Percentiles rank a stretch among this genome's conserved stretches.
Evolutionary conservation across 2,113 vertebrate genomes (phyloP).

Genomic region (Rhineura floridana): DNA sequence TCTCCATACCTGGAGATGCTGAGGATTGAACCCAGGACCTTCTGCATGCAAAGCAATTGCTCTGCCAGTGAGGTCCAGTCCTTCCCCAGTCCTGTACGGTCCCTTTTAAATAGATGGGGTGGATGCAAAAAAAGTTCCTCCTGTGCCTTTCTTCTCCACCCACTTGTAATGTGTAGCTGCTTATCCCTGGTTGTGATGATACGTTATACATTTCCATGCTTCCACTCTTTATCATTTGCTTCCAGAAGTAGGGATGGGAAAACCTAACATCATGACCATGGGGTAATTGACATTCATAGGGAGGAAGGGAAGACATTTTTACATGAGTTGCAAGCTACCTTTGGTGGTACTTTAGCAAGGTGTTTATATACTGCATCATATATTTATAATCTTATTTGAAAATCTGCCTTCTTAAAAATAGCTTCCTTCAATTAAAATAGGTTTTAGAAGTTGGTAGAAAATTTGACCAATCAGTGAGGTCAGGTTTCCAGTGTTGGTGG

Average conservation of each 20-base stretch:
- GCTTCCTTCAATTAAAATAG: slow-evolving; percentile 23
- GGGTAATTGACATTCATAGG: background rate
- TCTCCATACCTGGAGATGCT: too few species aligned
- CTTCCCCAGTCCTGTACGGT: too few species aligned
- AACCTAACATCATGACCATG: background rate
- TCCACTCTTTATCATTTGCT: background rate
- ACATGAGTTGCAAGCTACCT: background rate
- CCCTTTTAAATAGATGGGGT: too few species aligned
- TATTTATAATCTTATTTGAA: slow-evolving; percentile 45
- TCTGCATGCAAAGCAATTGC: too few species aligned
- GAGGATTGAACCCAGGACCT: too few species aligned
- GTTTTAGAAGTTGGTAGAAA: slow-evolving; percentile 34
- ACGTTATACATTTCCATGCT: background rate
- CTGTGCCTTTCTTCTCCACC: background rate
- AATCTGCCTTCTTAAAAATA: slow-evolving; percentile 24
- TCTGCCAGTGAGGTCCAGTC: too few species aligned
- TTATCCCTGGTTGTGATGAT: background rate
- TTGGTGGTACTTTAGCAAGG: background rate
- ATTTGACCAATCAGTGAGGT: too few species aligned
- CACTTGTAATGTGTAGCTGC: background rate
- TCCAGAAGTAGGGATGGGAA: background rate
- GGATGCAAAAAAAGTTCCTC: too few species aligned
- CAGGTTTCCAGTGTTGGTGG: slow-evolving; percentile 15
- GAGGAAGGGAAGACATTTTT: background rate
- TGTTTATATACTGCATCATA: background rate